Conservation (phyloP, 2,113 vertebrate species). For the Syngnathus typhle region DNA sequence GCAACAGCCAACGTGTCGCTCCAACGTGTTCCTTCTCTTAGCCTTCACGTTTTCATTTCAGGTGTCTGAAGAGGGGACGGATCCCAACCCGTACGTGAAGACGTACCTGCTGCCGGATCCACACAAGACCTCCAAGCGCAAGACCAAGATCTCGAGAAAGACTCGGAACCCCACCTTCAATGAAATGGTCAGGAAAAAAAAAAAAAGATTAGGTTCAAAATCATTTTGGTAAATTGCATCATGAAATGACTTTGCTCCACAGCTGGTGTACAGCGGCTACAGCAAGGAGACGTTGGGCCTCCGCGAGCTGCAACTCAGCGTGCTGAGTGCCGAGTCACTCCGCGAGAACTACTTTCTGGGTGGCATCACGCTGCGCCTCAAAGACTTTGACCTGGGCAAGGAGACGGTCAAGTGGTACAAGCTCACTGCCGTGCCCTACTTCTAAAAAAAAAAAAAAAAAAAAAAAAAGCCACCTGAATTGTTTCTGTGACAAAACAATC, state of each 20-base stretch:
- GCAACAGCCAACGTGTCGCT: not conserved
- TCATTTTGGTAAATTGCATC: too few species aligned
- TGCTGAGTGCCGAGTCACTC: constrained; percentile 92
- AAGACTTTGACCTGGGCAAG: constrained; percentile 93
- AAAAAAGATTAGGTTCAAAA: not conserved
- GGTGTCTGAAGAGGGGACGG: constrained; percentile 91
- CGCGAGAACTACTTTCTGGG: constrained; percentile 96
- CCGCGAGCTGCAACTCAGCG: constrained; percentile 89
- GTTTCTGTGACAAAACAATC: constrained; percentile 54
- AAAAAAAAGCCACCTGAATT: constrained; percentile 12
- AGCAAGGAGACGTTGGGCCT: constrained; percentile 88
- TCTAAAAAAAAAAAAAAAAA: constrained; percentile 65
- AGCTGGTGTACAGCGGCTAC: constrained; percentile 93
- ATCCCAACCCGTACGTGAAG: constrained; percentile 98
- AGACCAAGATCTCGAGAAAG: constrained; percentile 94
- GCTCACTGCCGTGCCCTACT: constrained; percentile 81
- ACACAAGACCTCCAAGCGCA: constrained; percentile 93
- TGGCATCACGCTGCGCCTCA: constrained; percentile 85
- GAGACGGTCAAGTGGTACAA: constrained; percentile 96
- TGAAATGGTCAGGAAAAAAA: constrained; percentile 82
- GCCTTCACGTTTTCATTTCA: constrained; percentile 35
- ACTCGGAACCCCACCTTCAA: constrained; percentile 98
- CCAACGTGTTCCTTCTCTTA: not conserved
- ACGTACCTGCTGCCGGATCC: constrained; percentile 94
- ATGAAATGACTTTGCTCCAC: constrained; percentile 14